A percentile compares a stretch with the other conserved stretches of the same genome.
These are phyloP conservation scores for Hybognathus amarus DNA, from an alignment of 2,797 vertebrate genomes.

Conservation along the genomic window DNA sequence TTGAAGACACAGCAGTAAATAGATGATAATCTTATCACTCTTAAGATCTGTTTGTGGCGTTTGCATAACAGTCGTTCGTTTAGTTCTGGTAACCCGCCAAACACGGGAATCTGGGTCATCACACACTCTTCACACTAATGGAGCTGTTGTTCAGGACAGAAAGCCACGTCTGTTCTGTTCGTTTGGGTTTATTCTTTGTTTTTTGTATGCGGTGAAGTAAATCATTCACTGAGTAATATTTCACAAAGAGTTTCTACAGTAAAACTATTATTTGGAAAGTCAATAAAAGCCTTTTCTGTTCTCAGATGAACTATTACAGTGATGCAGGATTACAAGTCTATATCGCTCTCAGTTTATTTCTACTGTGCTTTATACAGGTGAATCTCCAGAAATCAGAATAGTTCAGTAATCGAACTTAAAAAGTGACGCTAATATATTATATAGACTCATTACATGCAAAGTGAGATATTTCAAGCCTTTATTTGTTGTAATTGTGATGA, in stretches of 20 bases:
- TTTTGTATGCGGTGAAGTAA: not conserved
- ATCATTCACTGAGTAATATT: not conserved
- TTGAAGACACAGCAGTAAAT: not conserved
- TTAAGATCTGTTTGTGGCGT: not conserved
- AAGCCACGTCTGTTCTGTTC: not conserved
- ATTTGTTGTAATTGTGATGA: too few species aligned
- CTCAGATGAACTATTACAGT: not conserved
- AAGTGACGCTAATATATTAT: too few species aligned
- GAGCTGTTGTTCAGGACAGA: slow-evolving; percentile 46
- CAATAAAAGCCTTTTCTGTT: not conserved
- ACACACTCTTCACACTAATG: slow-evolving; percentile 37
- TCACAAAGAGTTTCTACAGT: not conserved
- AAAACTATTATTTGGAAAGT: not conserved
- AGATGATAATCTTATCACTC: not conserved
- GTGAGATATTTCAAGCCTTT: too few species aligned
- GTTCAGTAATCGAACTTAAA: too few species aligned
- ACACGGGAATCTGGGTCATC: slow-evolving; percentile 72
- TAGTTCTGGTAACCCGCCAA: slow-evolving; percentile 71
- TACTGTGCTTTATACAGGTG: not conserved
- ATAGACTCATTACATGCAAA: too few species aligned
- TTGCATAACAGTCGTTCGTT: slow-evolving; percentile 35
- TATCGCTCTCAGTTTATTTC: not conserved
- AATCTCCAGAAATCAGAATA: too few species aligned
- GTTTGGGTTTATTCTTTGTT: not conserved
- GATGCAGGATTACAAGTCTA: not conserved